Evolutionary conservation across 2,797 vertebrate species (phyloP).

Genomic region (Acrossocheilus fasciatus): DNA sequence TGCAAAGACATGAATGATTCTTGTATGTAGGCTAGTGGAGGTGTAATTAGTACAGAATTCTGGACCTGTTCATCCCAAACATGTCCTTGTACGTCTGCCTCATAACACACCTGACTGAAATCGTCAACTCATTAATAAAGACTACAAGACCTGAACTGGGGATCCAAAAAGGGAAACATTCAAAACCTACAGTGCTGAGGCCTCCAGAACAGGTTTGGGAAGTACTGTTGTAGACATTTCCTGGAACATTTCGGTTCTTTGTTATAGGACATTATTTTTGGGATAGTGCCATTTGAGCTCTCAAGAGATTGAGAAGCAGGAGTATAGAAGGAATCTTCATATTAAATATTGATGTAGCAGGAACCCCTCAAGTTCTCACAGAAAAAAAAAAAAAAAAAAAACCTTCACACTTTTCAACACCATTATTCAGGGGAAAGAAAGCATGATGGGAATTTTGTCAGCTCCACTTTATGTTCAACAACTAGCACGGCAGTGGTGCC

Average conservation of each 20-base stretch:
- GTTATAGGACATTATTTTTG: not conserved
- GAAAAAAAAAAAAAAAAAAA: not conserved
- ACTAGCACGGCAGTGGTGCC: not conserved
- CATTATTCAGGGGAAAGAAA: constrained; percentile 15
- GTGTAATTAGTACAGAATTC: not conserved
- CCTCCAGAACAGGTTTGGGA: not conserved
- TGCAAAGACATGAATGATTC: not conserved
- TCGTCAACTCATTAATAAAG: not conserved
- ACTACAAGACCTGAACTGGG: not conserved
- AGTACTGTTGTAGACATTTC: not conserved
- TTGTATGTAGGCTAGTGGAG: not conserved
- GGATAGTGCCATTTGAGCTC: not conserved
- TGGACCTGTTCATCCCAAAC: not conserved
- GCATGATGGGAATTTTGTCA: constrained; percentile 58
- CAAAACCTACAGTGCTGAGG: not conserved
- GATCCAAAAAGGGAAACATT: not conserved
- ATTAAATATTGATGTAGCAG: not conserved
- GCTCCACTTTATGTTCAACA: constrained; percentile 20
- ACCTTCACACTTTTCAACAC: not conserved
- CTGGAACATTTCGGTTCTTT: not conserved
- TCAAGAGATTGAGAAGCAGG: not conserved
- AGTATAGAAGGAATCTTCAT: not conserved
- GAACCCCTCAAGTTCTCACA: constrained; percentile 6
- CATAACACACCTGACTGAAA: not conserved
- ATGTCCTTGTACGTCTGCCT: not conserved